Conservation (phyloP, 2,888 invertebrate species). For the Epirrhoe tristata region DNA sequence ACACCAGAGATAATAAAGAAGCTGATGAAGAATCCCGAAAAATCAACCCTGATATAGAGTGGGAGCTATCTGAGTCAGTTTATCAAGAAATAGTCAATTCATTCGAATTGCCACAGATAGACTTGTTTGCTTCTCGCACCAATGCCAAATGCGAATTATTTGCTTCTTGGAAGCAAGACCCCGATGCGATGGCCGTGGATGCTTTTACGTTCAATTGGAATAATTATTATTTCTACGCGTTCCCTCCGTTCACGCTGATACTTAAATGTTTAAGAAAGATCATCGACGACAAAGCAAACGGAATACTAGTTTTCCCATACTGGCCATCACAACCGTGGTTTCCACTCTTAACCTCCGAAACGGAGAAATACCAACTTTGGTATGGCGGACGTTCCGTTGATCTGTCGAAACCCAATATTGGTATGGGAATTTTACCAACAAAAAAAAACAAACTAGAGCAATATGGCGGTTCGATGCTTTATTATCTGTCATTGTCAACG, state of each 20-base stretch:
- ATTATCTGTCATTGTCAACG: too few species aligned
- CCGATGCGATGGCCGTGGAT: slow-evolving; percentile 7
- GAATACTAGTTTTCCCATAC: slow-evolving; percentile 35
- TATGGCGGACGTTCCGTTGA: too few species aligned
- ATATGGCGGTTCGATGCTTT: too few species aligned
- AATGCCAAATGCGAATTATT: slow-evolving; percentile 18
- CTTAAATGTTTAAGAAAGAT: slow-evolving; percentile 28
- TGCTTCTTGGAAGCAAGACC: slow-evolving; percentile 17
- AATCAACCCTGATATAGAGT: slow-evolving; percentile 30
- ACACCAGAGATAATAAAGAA: slow-evolving; percentile 10
- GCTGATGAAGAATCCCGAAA: slow-evolving; percentile 34
- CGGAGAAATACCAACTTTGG: too few species aligned
- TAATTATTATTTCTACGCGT: slow-evolving; percentile 11
- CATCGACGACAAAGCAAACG: slow-evolving; percentile 24
- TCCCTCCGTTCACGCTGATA: slow-evolving; percentile 27
- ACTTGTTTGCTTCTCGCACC: slow-evolving; percentile 19
- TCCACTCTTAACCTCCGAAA: too few species aligned
- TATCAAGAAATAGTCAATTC: slow-evolving; percentile 13
- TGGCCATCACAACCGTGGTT: too few species aligned
- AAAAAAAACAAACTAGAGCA: too few species aligned
- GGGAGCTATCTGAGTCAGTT: slow-evolving; percentile 25
- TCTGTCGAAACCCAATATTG: too few species aligned
- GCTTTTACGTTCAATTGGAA: slow-evolving; percentile 24
- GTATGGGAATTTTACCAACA: too few species aligned
- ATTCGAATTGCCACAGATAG: slow-evolving; percentile 11